phyloP scores from a whole-genome alignment of 2,113 vertebrate species.

The Cyanistes caeruleus region DNA sequence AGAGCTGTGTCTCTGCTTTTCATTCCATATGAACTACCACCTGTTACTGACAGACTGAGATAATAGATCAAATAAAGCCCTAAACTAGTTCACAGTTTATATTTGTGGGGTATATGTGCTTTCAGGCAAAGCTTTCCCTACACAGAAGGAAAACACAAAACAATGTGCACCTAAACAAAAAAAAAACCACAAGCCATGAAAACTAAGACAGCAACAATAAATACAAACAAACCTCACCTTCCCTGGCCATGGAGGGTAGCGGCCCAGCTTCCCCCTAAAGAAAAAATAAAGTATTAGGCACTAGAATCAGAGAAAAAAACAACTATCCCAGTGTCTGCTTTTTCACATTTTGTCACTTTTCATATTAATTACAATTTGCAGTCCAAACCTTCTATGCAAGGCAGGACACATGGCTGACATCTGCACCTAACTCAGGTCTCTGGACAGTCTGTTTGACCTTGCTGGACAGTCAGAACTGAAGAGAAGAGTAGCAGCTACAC shows the following conservation, averaged over 20 bases:
- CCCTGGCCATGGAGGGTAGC: conserved; percentile 98
- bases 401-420: accelerated
- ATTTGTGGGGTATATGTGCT: not conserved
- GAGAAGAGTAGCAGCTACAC: not conserved
- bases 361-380: not conserved
- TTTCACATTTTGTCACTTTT: not conserved
- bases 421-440: not conserved
- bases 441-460: not conserved
- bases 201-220: not conserved
- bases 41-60: not conserved
- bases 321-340: not conserved
- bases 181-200: not conserved
- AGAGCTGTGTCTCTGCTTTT: not conserved
- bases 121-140: not conserved
- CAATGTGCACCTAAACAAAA: not conserved
- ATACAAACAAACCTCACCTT: conserved; percentile 82
- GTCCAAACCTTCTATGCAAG: not conserved
- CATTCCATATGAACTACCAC: not conserved
- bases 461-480: not conserved
- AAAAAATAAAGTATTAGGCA: conserved; percentile 61
- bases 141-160: not conserved
- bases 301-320: not conserved
- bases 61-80: not conserved
- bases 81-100: not conserved
- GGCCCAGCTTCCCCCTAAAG: conserved; percentile 94